These are phyloP conservation scores for Bathynomus jamesi DNA, from an alignment of 1,140 invertebrate species.

Conservation along the genomic window DNA sequence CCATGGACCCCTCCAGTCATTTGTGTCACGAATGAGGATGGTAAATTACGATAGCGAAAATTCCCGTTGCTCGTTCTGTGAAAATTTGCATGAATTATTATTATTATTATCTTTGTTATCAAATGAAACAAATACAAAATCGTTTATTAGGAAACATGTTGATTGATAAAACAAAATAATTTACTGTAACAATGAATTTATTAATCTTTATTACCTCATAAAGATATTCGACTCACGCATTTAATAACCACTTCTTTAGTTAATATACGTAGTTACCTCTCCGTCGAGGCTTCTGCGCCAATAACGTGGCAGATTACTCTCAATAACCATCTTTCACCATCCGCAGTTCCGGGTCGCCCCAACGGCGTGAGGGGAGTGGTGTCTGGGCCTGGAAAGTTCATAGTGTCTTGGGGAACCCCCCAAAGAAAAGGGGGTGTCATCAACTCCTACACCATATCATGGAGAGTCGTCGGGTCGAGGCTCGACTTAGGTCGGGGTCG, in stretches of 20 bases:
- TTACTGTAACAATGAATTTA: too few species aligned
- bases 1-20: constrained; percentile 46
- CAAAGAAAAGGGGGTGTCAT: constrained; percentile 45
- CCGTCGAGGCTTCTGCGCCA: not conserved
- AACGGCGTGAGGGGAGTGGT: constrained; percentile 45
- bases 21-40: constrained; percentile 47
- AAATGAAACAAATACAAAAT: too few species aligned
- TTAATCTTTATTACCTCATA: not conserved
- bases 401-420: constrained; percentile 48
- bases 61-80: too few species aligned
- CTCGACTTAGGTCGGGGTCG: constrained; percentile 17
- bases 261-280: not conserved
- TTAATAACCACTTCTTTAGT: not conserved
- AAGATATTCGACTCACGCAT: not conserved
- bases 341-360: constrained; percentile 47
- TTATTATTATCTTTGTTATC: too few species aligned
- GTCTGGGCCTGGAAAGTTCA: constrained; percentile 42
- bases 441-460: constrained; percentile 50
- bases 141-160: too few species aligned
- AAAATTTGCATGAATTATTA: too few species aligned
- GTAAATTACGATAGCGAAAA: too few species aligned
- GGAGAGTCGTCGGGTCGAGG: constrained; percentile 55
- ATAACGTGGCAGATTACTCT: too few species aligned
- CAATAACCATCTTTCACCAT: too few species aligned
- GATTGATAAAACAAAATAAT: too few species aligned